Percentiles rank a stretch among this genome's conserved stretches.
phyloP scores from a whole-genome alignment of 2,113 vertebrate genomes.

The Camelus bactrianus region DNA sequence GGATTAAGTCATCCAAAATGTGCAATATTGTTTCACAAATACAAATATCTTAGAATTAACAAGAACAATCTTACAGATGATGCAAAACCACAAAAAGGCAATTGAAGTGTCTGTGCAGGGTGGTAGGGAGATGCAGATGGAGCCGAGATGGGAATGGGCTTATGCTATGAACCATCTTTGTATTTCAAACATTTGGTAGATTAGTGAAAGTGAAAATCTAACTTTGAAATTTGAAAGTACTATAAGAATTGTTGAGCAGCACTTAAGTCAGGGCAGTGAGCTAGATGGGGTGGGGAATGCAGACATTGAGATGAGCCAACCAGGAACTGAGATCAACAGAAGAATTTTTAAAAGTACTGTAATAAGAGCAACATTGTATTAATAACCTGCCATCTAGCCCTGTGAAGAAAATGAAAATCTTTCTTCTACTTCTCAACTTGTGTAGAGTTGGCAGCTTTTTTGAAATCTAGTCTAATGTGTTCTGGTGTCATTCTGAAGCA shows the following conservation, averaged over 20 bases:
- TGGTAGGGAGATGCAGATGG: neutral
- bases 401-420: neutral
- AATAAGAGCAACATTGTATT: neutral
- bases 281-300: neutral
- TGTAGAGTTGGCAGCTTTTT: neutral
- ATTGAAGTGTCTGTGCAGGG: neutral
- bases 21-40: neutral
- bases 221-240: neutral
- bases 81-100: neutral
- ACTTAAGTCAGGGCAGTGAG: neutral
- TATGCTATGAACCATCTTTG: neutral
- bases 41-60: neutral
- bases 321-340: neutral
- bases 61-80: neutral
- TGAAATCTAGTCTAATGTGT: neutral
- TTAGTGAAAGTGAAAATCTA: neutral
- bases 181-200: neutral
- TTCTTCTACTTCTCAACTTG: neutral
- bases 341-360: neutral
- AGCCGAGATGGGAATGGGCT: rapidly evolving
- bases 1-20: neutral
- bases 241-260: neutral
- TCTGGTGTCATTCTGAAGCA: neutral
- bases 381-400: neutral
- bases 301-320: neutral